Base-by-base conservation (phyloP, 2,888 invertebrate species). In the Pycnomerus fuliginosus region DNA sequence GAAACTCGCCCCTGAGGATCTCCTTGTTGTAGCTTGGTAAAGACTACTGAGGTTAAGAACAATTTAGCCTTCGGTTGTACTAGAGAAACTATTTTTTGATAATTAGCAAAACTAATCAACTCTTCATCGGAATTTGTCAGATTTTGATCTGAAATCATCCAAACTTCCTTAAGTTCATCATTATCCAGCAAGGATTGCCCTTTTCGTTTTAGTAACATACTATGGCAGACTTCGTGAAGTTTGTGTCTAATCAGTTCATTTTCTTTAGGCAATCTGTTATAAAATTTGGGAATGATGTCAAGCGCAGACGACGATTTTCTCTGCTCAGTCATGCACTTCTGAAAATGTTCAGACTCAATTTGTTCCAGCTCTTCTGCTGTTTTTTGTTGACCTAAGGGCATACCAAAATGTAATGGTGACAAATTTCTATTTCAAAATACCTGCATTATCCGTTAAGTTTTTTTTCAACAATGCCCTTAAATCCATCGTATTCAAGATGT, bases 1-100 rank as follows among this genome's bases (percentile, higher is more conserved):
- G 90, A 86, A 16, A 97, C 87, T 42, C 90, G 78, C 0, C 94
- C 94, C 58, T 88, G 85, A 0, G 87, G 83, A 65, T 96, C 95
- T 0, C 84, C 84, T 45, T 89, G 87, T 65, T 91, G 87, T 2
- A 97, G 75, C 50, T 92, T 90, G 1, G 90, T 89, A 70, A 94
- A 97, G 8, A 92, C 83, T 55, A 83, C 83, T 0, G 94, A 85
- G 17, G 87, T 90, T 63, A 97, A 86, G 64, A 92, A 95, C 23
- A 84, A 65, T 48, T 67, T 67, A 2, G 69, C 60, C 64, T 70
- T 71, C 2, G 60, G 72, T 3, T 87, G 87, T 3, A 88, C 86
- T 48, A 86, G 75, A 50, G 82, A 78, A 13, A 83, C 80, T 4
- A 94, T 87, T 71, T 85, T 86, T 55, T 84, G 80, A 65, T 90